Evolutionary conservation across 2,888 invertebrate species (phyloP).

Genomic region (Ophioninae sp.): DNA sequence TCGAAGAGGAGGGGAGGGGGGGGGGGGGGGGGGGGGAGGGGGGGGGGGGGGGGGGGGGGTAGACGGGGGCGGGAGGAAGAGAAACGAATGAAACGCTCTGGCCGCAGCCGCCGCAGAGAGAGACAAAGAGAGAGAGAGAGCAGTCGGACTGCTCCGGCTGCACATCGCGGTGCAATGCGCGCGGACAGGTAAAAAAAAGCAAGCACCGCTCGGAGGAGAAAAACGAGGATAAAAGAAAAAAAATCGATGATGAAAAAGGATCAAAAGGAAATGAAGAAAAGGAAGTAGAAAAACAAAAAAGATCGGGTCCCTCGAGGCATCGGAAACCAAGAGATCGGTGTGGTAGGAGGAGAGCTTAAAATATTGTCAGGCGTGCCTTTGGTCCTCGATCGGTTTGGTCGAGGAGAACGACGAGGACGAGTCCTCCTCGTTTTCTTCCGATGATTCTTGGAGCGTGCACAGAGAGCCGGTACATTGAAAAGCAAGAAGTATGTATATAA

Average conservation of each 20-base stretch:
- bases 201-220: conserved; percentile 3
- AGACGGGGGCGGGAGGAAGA: too few species aligned
- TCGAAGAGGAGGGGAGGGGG: conserved; percentile 10
- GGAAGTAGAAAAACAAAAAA: conserved; percentile 6
- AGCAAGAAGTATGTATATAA: conserved; percentile 26
- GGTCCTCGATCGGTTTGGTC: conserved; percentile 45
- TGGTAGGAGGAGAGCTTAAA: conserved; percentile 46
- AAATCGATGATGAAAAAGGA: conserved; percentile 11
- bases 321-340: conserved; percentile 27
- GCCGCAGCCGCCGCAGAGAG: conserved; percentile 42
- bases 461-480: conserved; percentile 29
- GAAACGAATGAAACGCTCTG: conserved; percentile 48
- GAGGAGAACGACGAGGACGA: conserved; percentile 30
- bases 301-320: conserved; percentile 32
- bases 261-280: too few species aligned
- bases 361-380: conserved; percentile 55
- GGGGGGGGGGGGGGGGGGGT: too few species aligned
- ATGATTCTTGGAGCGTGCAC: conserved; percentile 40
- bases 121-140: too few species aligned
- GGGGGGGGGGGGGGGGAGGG: too few species aligned
- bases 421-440: conserved; percentile 32
- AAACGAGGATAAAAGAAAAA: conserved; percentile 16
- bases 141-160: conserved; percentile 40
- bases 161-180: conserved; percentile 36
- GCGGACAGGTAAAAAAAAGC: conserved; percentile 37